phyloP scores from a whole-genome alignment of 2,888 invertebrate genomes.

The Microctonus hyperodae region DNA sequence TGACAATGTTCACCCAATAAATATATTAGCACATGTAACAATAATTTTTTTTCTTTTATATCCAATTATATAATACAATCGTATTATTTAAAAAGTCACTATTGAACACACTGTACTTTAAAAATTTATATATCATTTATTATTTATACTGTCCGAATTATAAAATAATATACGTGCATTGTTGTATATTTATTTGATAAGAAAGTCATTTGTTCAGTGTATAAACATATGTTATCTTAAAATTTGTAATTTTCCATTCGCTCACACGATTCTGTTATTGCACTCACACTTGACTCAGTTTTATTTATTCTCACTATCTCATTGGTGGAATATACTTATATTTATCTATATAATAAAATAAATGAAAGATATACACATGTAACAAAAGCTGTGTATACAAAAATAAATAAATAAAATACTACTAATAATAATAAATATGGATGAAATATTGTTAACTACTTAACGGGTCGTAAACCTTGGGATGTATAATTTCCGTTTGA shows the following conservation, averaged over 20 bases:
- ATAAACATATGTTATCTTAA: too few species aligned
- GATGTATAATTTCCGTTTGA: conserved; percentile 36
- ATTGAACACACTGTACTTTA: too few species aligned
- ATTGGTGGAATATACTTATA: too few species aligned
- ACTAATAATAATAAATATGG: neutral
- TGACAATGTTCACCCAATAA: neutral
- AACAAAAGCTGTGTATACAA: too few species aligned
- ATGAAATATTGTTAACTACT: conserved; percentile 33
- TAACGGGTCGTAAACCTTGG: conserved; percentile 50
- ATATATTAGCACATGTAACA: neutral
- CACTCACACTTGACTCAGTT: conserved; percentile 25
- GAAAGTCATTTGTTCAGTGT: neutral
- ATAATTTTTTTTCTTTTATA: neutral
- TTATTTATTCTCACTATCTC: conserved; percentile 20
- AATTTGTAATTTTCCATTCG: conserved; percentile 29
- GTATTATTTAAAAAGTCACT: too few species aligned
- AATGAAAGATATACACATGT: neutral
- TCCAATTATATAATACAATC: neutral
- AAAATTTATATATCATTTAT: neutral
- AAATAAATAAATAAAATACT: conserved; percentile 31
- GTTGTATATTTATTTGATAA: neutral
- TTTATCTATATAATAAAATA: conserved; percentile 3
- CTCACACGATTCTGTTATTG: neutral
- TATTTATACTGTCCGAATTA: too few species aligned
- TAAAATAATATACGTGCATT: too few species aligned